Base-by-base conservation (phyloP, 2,113 vertebrate genomes). In the Proteles cristata region DNA sequence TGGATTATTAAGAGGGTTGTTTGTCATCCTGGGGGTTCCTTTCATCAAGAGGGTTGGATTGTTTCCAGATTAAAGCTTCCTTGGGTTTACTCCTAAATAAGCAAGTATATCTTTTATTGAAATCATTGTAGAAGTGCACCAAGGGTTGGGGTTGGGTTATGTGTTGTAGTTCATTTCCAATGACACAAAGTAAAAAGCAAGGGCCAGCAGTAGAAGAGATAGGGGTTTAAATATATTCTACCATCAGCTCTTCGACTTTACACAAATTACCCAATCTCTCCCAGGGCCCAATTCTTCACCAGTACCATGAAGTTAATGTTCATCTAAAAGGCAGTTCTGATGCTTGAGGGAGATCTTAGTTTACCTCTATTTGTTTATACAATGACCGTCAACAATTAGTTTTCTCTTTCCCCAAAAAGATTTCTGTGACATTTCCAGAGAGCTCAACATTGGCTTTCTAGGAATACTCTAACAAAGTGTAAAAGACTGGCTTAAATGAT, bases 51-150 rank as follows among this genome's bases (percentile, higher is more conserved):
- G 31, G 19, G 89, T 76, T 79, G 39, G 50, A 48, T 79, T 83
- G 85, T 68, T 93, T 81, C 50, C 90, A 92, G 61, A 82, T 81
- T 55, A 90, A 88, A 83, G 50, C 11, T 84, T 93, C 53, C 55
- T 50, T 81, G 76, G 14, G 31, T 4, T 88, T 55, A 45, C 10
- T 95, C 63, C 88, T 82, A 63, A 35, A 58, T 63, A 50, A 50
- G 16, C 43, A 76, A 92, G 5, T 28, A 15, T 55, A 66, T 66
- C 65, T 95, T 89, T 81, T 81, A 69, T 11, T 83, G 9, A 84
- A 77, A 58, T 93, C 14, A 66, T 1, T 45, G 33, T 35, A 74
- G 71, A 96, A 58, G 23, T 55, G 43, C 19, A 14, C 7, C 39
- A 77, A 73, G 39, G 1, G 45, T 85, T 68, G 35, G 43, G 9